phyloP scores from a whole-genome alignment of 1,140 invertebrate species.

The Caerostris darwini region DNA sequence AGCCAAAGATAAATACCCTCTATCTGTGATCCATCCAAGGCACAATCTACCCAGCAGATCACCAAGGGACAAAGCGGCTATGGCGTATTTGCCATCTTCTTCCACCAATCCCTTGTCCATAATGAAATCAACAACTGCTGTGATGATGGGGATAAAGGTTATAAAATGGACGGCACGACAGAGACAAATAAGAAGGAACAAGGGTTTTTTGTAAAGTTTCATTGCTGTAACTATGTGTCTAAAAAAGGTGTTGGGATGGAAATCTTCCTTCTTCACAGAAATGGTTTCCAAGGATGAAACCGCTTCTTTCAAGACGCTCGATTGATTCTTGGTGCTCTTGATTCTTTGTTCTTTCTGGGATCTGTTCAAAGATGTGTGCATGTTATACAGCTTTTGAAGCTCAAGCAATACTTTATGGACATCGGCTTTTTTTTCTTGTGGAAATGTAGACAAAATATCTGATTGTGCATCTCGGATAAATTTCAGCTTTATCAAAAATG shows the following conservation, averaged over 20 bases:
- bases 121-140: constrained; percentile 23
- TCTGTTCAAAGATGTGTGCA: background rate
- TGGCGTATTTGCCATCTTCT: constrained; percentile 54
- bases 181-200: constrained; percentile 41
- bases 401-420: background rate
- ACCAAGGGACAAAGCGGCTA: constrained; percentile 55
- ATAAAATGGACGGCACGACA: constrained; percentile 59
- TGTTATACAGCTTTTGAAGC: constrained; percentile 32
- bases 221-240: constrained; percentile 13
- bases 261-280: background rate
- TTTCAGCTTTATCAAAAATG: background rate
- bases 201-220: constrained; percentile 29
- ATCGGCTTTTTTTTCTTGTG: background rate
- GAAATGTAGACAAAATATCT: constrained; percentile 6
- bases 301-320: background rate
- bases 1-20: background rate
- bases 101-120: constrained; percentile 49
- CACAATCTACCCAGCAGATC: constrained; percentile 45
- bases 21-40: constrained; percentile 61
- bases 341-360: background rate
- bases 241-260: constrained; percentile 9
- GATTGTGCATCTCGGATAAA: background rate
- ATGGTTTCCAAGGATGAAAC: background rate
- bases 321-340: background rate
- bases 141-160: constrained; percentile 46